A percentile compares a stretch with the other conserved stretches of the same genome.
Conservation (phyloP, 2,113 vertebrate genomes). For the Heteronetta atricapilla region DNA sequence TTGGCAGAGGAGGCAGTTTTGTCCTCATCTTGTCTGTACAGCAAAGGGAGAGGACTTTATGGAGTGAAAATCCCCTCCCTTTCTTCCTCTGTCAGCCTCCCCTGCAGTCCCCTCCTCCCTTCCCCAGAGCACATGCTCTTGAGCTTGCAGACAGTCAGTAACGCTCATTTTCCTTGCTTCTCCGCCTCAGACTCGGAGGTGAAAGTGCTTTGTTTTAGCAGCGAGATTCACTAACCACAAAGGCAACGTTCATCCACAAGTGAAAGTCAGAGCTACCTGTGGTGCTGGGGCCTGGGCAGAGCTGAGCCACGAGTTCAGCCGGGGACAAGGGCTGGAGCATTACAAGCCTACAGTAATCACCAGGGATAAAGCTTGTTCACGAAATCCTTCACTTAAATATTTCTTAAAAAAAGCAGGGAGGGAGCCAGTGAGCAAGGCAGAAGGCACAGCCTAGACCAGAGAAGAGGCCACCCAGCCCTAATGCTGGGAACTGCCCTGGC, state of each 20-base stretch:
- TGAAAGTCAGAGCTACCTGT: not conserved
- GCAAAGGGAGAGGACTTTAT: not conserved
- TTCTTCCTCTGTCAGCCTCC: not conserved
- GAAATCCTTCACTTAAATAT: not conserved
- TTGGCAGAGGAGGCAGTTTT: not conserved
- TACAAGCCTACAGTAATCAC: rapidly evolving
- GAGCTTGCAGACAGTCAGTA: not conserved
- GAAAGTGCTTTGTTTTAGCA: not conserved
- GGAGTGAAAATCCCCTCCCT: not conserved
- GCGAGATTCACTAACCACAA: rapidly evolving
- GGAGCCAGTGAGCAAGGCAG: not conserved
- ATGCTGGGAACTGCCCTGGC: not conserved
- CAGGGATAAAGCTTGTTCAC: not conserved
- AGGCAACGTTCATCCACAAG: not conserved
- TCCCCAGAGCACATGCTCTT: not conserved
- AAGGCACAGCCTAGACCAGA: rapidly evolving
- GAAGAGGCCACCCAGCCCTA: not conserved
- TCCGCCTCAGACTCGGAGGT: not conserved
- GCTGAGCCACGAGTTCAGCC: not conserved
- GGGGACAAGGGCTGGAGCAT: not conserved
- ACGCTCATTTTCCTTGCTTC: not conserved
- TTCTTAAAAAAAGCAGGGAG: not conserved
- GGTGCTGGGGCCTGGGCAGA: not conserved
- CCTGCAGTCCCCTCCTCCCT: not conserved
- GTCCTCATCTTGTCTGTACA: not conserved